Conservation (phyloP, 2,888 invertebrate genomes). For the Macropis europaea region DNA sequence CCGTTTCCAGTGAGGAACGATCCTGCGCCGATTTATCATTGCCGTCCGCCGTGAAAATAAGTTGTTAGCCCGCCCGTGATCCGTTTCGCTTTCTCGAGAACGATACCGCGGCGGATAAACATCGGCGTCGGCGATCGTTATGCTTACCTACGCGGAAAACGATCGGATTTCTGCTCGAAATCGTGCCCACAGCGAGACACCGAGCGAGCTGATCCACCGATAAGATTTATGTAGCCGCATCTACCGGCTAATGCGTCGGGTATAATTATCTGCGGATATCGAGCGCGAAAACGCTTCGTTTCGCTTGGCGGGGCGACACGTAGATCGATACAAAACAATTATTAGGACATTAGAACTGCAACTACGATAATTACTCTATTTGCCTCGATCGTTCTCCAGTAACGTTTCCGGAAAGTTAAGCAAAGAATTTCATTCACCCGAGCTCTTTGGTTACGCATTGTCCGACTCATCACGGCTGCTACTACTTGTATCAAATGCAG, state of each 20-base stretch:
- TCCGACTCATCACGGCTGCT: slow-evolving; percentile 25
- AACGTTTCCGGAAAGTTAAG: too few species aligned
- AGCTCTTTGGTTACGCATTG: neutral
- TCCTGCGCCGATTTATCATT: slow-evolving; percentile 43
- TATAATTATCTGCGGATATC: neutral
- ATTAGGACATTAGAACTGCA: too few species aligned
- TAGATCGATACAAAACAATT: too few species aligned
- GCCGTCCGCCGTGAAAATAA: slow-evolving; percentile 41
- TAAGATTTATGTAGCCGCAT: slow-evolving; percentile 24
- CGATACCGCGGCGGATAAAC: slow-evolving; percentile 27
- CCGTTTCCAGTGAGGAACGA: slow-evolving; percentile 67
- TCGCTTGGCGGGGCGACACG: too few species aligned
- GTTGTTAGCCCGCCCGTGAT: slow-evolving; percentile 25
- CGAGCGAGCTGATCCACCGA: slow-evolving; percentile 4
- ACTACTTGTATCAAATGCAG: too few species aligned
- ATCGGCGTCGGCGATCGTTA: slow-evolving; percentile 39
- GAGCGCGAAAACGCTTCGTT: too few species aligned
- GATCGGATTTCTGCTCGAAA: slow-evolving; percentile 49
- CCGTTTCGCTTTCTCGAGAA: neutral
- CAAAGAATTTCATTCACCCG: too few species aligned
- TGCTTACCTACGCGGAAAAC: slow-evolving; percentile 48
- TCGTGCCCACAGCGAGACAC: neutral
- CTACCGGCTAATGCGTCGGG: neutral
- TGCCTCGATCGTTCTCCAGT: too few species aligned
- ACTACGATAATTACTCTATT: too few species aligned